A percentile compares a stretch with the other conserved stretches of the same genome.
These are phyloP conservation scores for Ammodytes dubius DNA, from an alignment of 2,113 vertebrate genomes.

Conservation along the genomic window DNA sequence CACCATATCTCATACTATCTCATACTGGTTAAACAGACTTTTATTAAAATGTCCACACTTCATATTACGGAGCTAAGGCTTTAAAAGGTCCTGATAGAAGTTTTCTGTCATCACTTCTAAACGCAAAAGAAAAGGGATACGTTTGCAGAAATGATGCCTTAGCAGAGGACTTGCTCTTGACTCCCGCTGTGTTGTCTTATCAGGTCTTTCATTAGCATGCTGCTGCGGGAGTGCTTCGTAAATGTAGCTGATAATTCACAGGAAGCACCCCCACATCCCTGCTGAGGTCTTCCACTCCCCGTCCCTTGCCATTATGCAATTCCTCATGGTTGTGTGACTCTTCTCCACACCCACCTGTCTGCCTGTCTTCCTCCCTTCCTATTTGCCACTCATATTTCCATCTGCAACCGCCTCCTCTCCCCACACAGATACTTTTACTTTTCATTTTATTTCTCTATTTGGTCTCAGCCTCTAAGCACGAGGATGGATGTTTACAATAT, in stretches of 20 bases:
- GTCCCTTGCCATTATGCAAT: conserved; percentile 73
- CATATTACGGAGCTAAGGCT: conserved; percentile 38
- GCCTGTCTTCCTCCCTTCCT: conserved; percentile 51
- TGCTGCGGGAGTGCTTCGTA: conserved; percentile 58
- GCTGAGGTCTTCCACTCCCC: conserved; percentile 72
- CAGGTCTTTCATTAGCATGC: conserved; percentile 78
- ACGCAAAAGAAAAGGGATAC: conserved; percentile 44
- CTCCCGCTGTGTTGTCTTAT: conserved; percentile 70
- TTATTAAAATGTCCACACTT: conserved; percentile 49
- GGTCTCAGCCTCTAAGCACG: conserved; percentile 27
- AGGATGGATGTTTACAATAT: conserved; percentile 53
- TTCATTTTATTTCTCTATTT: conserved; percentile 41
- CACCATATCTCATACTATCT: conserved; percentile 24
- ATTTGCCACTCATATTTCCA: conserved; percentile 59
- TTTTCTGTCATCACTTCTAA: conserved; percentile 62
- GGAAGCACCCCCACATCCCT: conserved; percentile 58
- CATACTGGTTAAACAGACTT: conserved; percentile 16
- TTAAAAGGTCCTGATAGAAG: conserved; percentile 37
- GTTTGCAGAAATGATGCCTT: conserved; percentile 63
- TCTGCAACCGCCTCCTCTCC: conserved; percentile 45
- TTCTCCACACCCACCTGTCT: conserved; percentile 67
- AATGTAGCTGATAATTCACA: conserved; percentile 75
- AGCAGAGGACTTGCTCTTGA: conserved; percentile 70
- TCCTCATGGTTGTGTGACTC: conserved; percentile 71
- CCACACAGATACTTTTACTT: conserved; percentile 37